Conservation (phyloP, 2,888 invertebrate genomes). For the Synanthedon andrenaeformis region DNA sequence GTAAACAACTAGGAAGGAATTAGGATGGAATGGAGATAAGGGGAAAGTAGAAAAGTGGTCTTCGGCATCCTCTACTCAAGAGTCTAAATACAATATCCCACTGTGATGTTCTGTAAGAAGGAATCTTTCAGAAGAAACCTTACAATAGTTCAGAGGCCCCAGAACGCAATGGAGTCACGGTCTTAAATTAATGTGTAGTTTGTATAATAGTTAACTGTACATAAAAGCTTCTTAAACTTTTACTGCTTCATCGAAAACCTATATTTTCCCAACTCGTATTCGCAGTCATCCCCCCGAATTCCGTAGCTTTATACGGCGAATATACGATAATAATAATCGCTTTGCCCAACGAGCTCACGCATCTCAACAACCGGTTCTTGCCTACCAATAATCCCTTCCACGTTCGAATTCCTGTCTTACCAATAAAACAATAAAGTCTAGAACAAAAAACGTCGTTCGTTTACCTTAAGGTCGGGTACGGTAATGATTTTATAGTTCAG, state of each 20-base stretch:
- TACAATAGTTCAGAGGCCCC: too few relatives aligned
- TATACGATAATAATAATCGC: constrained; percentile 40
- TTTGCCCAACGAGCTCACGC: constrained; percentile 47
- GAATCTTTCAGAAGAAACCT: too few relatives aligned
- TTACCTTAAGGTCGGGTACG: neutral
- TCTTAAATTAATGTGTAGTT: too few relatives aligned
- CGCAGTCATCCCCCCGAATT: constrained; percentile 29
- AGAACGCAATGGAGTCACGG: too few relatives aligned
- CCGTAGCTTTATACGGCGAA: constrained; percentile 29
- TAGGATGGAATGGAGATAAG: too few relatives aligned
- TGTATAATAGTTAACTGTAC: too few relatives aligned
- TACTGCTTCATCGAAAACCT: neutral
- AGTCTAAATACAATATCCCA: too few relatives aligned
- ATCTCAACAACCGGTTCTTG: constrained; percentile 37
- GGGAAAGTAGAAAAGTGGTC: too few relatives aligned
- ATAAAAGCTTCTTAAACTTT: neutral
- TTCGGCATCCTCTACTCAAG: too few relatives aligned
- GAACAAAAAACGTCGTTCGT: neutral
- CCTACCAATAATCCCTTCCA: neutral
- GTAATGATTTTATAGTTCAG: neutral
- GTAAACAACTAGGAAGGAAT: too few relatives aligned
- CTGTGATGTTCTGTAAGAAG: too few relatives aligned
- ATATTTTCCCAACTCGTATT: constrained; percentile 6
- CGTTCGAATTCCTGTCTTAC: neutral
- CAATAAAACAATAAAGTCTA: neutral